phyloP scores from a whole-genome alignment of 2,888 invertebrate species.

The Syrphus vitripennis region DNA sequence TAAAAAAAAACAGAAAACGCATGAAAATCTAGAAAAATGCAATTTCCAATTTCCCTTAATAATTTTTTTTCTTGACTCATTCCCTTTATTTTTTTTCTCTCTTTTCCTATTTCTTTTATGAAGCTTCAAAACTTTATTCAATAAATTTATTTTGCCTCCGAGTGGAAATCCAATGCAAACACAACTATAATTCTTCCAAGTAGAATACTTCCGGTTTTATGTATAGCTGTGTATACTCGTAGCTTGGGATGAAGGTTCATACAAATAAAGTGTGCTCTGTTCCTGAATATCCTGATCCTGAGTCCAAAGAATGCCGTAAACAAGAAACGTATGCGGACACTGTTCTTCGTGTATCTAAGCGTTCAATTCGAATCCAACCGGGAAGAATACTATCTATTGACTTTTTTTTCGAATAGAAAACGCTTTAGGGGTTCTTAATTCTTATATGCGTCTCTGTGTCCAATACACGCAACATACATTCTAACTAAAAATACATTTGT shows the following conservation, averaged over 20 bases:
- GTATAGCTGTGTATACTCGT: not conserved
- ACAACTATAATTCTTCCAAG: constrained; percentile 58
- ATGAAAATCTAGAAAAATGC: constrained; percentile 56
- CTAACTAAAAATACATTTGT: not conserved
- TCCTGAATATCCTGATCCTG: constrained; percentile 12
- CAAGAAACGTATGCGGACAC: constrained; percentile 27
- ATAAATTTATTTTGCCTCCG: constrained; percentile 57
- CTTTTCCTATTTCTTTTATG: not conserved
- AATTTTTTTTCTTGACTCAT: constrained; percentile 26
- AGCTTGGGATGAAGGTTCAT: not conserved
- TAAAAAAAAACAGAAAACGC: constrained; percentile 31
- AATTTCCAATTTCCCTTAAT: constrained; percentile 65
- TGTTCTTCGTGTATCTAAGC: constrained; percentile 10
- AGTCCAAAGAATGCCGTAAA: not conserved
- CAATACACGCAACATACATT: not conserved
- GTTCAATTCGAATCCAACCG: constrained; percentile 46
- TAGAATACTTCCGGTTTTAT: constrained; percentile 2
- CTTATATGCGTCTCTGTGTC: not conserved
- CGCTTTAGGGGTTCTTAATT: not conserved
- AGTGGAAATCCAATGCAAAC: constrained; percentile 67
- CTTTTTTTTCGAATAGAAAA: constrained; percentile 12
- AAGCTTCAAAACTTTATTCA: constrained; percentile 66
- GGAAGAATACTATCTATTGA: constrained; percentile 35
- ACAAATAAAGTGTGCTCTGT: not conserved
- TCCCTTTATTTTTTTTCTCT: not conserved